Conservation (phyloP, 2,888 invertebrate genomes). For the Julus scandinavius region DNA sequence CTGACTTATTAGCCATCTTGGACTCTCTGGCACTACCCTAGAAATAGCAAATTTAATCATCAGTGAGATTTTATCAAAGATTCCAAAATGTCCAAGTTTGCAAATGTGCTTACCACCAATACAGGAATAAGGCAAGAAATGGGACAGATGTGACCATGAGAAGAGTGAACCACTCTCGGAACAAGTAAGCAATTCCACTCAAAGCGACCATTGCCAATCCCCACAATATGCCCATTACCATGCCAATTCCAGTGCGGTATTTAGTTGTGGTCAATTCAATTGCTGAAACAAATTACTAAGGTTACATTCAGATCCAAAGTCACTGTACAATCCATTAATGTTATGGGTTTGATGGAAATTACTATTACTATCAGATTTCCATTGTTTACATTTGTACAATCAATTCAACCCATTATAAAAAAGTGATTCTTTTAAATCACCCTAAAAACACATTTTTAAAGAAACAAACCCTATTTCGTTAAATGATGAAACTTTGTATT, state of each 20-base stretch:
- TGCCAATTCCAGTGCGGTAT: conserved; percentile 52
- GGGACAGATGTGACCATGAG: conserved; percentile 75
- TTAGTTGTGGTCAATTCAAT: conserved; percentile 51
- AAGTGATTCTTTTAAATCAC: too few relatives aligned
- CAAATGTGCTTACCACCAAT: conserved; percentile 57
- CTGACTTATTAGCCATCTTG: conserved; percentile 88
- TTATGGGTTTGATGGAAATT: too few relatives aligned
- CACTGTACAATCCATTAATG: too few relatives aligned
- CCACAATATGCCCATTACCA: conserved; percentile 15
- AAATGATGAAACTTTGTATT: too few relatives aligned
- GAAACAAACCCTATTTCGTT: too few relatives aligned
- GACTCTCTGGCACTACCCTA: conserved; percentile 87
- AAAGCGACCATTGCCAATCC: conserved; percentile 38
- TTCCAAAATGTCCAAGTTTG: too few relatives aligned
- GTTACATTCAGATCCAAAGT: too few relatives aligned
- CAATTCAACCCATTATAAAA: too few relatives aligned
- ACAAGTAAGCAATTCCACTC: conserved; percentile 73
- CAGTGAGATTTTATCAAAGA: background rate
- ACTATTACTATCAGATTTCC: too few relatives aligned
- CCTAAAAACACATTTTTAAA: too few relatives aligned
- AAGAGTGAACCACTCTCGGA: conserved; percentile 75
- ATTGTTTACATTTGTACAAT: too few relatives aligned
- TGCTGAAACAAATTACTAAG: background rate
- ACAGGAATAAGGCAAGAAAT: conserved; percentile 61
- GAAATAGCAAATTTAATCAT: background rate